phyloP scores from a whole-genome alignment of 2,113 vertebrate genomes.

The Trinectes maculatus region DNA sequence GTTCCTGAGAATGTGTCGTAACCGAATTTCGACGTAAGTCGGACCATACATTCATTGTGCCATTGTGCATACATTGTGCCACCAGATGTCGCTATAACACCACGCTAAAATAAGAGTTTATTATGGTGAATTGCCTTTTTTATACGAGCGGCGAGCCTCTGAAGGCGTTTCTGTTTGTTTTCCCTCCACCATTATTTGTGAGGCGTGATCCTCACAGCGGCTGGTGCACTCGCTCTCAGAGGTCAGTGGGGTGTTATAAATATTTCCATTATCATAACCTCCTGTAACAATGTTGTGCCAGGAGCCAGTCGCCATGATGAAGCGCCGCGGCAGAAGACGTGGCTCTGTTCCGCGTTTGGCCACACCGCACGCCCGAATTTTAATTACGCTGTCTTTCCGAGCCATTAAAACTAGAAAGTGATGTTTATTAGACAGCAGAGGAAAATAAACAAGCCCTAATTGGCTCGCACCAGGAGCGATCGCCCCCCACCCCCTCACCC shows the following conservation, averaged over 20 bases:
- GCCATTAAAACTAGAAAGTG: constrained; percentile 77
- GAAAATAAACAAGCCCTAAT: constrained; percentile 81
- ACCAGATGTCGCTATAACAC: too few relatives aligned
- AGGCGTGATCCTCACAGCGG: constrained; percentile 17
- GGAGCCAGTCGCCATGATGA: constrained; percentile 53
- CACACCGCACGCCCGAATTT: constrained; percentile 62
- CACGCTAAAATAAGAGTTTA: too few relatives aligned
- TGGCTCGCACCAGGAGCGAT: constrained; percentile 54
- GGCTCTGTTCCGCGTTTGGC: constrained; percentile 58
- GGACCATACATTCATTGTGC: too few relatives aligned
- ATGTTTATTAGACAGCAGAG: constrained; percentile 75
- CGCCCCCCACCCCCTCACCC: constrained; percentile 41
- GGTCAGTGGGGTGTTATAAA: constrained; percentile 63
- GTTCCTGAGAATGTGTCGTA: too few relatives aligned
- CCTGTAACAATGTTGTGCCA: constrained; percentile 43
- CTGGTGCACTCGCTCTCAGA: constrained; percentile 40
- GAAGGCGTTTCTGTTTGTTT: constrained; percentile 38
- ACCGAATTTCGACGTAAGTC: too few relatives aligned
- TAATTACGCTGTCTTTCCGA: constrained; percentile 74
- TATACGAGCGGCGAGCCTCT: too few relatives aligned
- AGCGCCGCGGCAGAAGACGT: constrained; percentile 36
- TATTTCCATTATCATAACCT: constrained; percentile 66
- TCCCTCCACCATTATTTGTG: constrained; percentile 25
- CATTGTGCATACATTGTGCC: too few relatives aligned
- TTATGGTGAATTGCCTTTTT: too few relatives aligned